These are phyloP conservation scores for Apodemia zela DNA, from an alignment of 2,888 invertebrate genomes.

Conservation along the genomic window DNA sequence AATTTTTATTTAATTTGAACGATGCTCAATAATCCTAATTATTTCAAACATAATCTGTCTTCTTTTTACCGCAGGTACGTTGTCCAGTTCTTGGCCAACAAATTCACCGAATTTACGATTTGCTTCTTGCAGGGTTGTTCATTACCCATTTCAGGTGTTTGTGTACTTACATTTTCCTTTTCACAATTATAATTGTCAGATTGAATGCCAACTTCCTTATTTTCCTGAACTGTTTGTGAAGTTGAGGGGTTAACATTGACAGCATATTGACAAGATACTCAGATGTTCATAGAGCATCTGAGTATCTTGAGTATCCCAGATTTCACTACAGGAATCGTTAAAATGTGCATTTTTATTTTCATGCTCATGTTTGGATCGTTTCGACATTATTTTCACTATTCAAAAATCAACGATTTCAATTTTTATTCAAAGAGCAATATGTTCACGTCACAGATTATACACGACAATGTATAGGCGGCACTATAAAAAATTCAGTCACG, in stretches of 20 bases:
- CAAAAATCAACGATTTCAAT: no score
- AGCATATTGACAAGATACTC: no score
- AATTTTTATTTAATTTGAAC: conserved; percentile 2
- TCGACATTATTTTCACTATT: no score
- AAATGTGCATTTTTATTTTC: no score
- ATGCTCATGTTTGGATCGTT: no score
- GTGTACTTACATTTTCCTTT: neutral
- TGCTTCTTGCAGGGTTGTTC: neutral
- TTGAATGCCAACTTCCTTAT: neutral
- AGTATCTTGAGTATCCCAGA: neutral
- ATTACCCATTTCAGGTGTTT: conserved; percentile 9
- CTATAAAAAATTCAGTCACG: no score
- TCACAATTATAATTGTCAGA: neutral
- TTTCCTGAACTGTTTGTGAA: neutral
- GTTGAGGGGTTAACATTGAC: neutral
- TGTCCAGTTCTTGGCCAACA: neutral
- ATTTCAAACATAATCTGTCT: conserved; percentile 6
- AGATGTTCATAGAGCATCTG: neutral
- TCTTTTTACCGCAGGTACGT: conserved; percentile 3
- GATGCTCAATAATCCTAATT: neutral
- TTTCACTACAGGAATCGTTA: neutral
- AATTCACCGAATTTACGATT: conserved; percentile 1
- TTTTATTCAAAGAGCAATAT: no score
- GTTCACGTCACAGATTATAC: no score
- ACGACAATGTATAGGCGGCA: no score